A percentile compares a stretch with the other conserved stretches of the same genome.
phyloP scores from a whole-genome alignment of 1,140 invertebrate genomes.

The Agrilus planipennis region DNA sequence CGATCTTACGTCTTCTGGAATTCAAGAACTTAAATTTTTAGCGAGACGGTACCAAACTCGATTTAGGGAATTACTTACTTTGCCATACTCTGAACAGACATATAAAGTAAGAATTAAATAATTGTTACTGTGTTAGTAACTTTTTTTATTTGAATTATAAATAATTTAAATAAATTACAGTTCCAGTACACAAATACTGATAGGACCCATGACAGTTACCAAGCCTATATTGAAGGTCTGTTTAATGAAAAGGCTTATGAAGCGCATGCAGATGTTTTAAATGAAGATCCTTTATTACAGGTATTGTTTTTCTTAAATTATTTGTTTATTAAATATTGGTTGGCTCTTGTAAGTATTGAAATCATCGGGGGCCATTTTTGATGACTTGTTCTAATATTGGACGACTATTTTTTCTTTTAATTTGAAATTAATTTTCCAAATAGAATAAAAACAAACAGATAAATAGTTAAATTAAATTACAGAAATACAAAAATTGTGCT shows the following conservation, averaged over 20 bases:
- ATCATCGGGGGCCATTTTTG: too few species aligned
- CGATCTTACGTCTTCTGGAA: constrained; percentile 44
- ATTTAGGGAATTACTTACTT: constrained; percentile 40
- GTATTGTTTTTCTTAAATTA: constrained; percentile 15
- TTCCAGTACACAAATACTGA: constrained; percentile 56
- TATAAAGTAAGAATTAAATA: constrained; percentile 25
- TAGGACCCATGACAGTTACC: constrained; percentile 50
- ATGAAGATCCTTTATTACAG: constrained; percentile 14
- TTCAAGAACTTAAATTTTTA: constrained; percentile 44
- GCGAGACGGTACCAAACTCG: constrained; percentile 45
- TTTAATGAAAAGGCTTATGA: constrained; percentile 41
- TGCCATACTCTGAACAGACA: constrained; percentile 30
- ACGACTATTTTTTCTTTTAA: too few species aligned
- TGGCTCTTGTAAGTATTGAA: too few species aligned
- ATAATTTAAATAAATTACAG: constrained; percentile 30
- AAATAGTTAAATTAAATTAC: too few species aligned
- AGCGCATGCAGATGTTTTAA: constrained; percentile 25
- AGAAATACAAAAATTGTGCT: background rate
- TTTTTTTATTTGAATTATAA: background rate
- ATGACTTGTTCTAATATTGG: too few species aligned
- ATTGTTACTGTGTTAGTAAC: background rate
- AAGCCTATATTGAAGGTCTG: constrained; percentile 50
- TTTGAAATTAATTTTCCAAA: too few species aligned
- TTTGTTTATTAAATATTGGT: background rate
- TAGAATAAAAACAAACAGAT: too few species aligned